Evolutionary conservation across 2,888 invertebrate genomes (phyloP), one percentile per base, ranked within the genome.

Genomic region (Podabrus alpinus): DNA sequence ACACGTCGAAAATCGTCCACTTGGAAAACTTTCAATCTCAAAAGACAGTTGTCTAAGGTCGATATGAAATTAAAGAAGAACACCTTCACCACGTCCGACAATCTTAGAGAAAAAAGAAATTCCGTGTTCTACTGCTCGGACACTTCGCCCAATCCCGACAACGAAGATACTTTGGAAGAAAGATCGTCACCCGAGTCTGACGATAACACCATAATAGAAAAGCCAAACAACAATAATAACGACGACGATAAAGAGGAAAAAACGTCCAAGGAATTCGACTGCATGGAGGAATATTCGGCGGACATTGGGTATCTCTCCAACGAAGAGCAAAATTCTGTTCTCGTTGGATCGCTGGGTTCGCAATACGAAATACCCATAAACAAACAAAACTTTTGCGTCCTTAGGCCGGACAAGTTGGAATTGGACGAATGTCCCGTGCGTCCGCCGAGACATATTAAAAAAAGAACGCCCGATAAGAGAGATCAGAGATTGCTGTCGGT

Each of bases 11-110:
- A 92, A 82, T 87, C 87, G 19, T 92, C 93, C 29, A 90, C 92
- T 79, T 94, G 94, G 94, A 94, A 94, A 87, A 91, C 91, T 76
- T 94, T 94, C 88, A 94, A 92, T 86, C 89, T 95, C 76, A 95
- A 95, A 87, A 92, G 94, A 81, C 94, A 95, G 87, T 90, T 95
- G 81, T 94, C 94, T 78, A 93, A 91, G 87, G 95, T 94, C 80
- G 94, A 94, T 85, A 88, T 93, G 82, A 94, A 93, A 86, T 88
- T 93, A 77, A 93, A 93, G 85, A 45, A 45, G 45, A 92, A 92
- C 82, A 92, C 92, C 66, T 92, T 91, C 87, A 87, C 85, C 15
- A 75, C 75, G 25, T 70, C 19, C 15, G 79, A 78, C 19, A 75
- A 66, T 60, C 80, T 84, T 66, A 85, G 88, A 78, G 89, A 90